A percentile compares a stretch with the other conserved stretches of the same genome.
Conservation (phyloP, 2,797 vertebrate species). For the Acipenser ruthenus region DNA sequence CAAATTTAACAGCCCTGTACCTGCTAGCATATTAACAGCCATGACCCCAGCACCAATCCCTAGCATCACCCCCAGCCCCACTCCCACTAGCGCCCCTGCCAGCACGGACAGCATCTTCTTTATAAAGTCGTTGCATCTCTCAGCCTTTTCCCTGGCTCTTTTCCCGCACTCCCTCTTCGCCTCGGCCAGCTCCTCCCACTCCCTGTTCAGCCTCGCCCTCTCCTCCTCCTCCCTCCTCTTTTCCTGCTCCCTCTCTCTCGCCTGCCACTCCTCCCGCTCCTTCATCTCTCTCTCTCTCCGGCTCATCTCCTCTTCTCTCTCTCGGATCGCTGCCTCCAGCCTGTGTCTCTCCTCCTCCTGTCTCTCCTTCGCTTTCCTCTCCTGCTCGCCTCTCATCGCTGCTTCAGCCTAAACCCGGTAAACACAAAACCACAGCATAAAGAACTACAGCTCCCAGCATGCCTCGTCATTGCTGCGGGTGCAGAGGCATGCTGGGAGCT, state of each 20-base stretch:
- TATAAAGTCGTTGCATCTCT: too few species aligned
- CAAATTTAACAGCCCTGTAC: neutral
- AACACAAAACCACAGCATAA: neutral
- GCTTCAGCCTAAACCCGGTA: too few species aligned
- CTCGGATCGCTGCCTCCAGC: neutral
- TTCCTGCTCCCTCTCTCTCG: neutral
- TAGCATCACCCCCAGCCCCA: neutral
- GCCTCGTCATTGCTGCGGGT: too few species aligned
- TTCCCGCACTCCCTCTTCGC: neutral
- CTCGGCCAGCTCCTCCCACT: neutral
- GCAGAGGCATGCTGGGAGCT: too few species aligned
- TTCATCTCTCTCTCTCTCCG: neutral
- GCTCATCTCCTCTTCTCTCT: neutral
- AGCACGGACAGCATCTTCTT: neutral
- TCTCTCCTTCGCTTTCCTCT: neutral
- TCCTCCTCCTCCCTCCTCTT: neutral
- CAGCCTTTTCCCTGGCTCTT: neutral
- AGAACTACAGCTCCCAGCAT: too few species aligned
- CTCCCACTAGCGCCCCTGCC: neutral
- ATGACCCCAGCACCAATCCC: neutral
- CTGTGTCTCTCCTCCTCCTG: neutral
- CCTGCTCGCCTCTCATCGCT: neutral
- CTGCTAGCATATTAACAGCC: neutral
- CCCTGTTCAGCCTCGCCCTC: neutral
- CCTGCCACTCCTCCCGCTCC: neutral